phyloP scores from a whole-genome alignment of 2,797 vertebrate genomes.

The Pangasius macronema region DNA sequence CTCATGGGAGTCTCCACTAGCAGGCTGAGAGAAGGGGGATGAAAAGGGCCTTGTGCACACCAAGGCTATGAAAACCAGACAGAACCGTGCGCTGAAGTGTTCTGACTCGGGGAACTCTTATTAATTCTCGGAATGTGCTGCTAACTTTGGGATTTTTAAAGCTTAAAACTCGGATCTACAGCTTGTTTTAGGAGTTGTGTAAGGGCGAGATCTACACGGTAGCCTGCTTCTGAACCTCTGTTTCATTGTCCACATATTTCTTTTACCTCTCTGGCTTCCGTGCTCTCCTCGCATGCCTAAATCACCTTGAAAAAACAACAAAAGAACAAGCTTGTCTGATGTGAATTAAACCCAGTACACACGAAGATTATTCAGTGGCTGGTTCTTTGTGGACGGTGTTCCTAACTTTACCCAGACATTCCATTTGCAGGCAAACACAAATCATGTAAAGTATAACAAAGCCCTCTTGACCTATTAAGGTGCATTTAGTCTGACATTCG shows the following conservation, averaged over 20 bases:
- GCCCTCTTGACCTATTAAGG: constrained; percentile 17
- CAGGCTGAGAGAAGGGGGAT: constrained; percentile 42
- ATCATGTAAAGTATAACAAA: constrained; percentile 22
- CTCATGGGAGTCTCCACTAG: constrained; percentile 53
- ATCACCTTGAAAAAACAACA: constrained; percentile 18
- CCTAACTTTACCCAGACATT: constrained; percentile 17
- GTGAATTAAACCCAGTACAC: constrained; percentile 2
- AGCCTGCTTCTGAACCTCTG: background rate
- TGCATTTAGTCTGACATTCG: background rate
- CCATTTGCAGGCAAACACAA: constrained; percentile 10
- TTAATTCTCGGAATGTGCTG: background rate
- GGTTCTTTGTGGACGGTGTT: background rate
- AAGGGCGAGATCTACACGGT: background rate
- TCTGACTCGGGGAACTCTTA: constrained; percentile 26
- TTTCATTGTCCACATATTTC: background rate
- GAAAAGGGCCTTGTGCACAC: constrained; percentile 59
- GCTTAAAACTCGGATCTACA: background rate
- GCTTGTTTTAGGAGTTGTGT: background rate
- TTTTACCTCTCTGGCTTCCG: background rate
- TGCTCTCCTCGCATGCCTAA: constrained; percentile 13
- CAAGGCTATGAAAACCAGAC: constrained; percentile 31
- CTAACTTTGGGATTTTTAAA: background rate
- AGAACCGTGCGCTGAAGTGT: constrained; percentile 37
- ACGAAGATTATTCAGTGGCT: constrained; percentile 24
- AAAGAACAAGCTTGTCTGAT: constrained; percentile 14